phyloP scores from a whole-genome alignment of 2,888 invertebrate species.

The Melikaiella ostensackeni region DNA sequence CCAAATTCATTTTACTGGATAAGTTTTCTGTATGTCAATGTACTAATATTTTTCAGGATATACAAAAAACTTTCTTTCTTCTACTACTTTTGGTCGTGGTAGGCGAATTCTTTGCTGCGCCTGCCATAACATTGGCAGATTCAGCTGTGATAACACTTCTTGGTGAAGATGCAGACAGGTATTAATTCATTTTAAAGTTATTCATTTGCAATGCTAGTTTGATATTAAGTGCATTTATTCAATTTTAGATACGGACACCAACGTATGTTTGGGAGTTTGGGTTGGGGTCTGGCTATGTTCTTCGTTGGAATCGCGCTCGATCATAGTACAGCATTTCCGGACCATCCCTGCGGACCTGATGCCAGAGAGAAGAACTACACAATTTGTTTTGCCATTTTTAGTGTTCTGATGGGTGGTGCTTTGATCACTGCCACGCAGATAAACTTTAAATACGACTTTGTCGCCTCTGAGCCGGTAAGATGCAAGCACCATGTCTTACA shows the following conservation, averaged over 20 bases:
- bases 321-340: slow-evolving; percentile 96
- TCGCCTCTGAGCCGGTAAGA: slow-evolving; percentile 68
- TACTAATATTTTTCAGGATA: slow-evolving; percentile 81
- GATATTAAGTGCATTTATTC: neutral
- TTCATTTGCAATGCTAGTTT: neutral
- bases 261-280: slow-evolving; percentile 98
- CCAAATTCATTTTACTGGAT: neutral
- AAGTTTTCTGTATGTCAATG: neutral
- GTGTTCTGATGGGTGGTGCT: slow-evolving; percentile 97
- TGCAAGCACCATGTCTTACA: neutral
- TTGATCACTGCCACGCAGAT: slow-evolving; percentile 94
- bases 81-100: slow-evolving; percentile 94
- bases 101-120: slow-evolving; percentile 98
- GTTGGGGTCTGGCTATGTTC: slow-evolving; percentile 99
- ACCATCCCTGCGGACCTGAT: slow-evolving; percentile 94
- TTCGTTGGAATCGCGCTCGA: slow-evolving; percentile 97
- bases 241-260: slow-evolving; percentile 91
- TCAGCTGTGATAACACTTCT: slow-evolving; percentile 93
- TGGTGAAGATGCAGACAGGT: slow-evolving; percentile 91
- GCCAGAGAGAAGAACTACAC: slow-evolving; percentile 98
- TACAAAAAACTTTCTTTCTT: slow-evolving; percentile 97
- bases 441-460: slow-evolving; percentile 79
- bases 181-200: slow-evolving; percentile 12
- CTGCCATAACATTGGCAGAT: slow-evolving; percentile 96
- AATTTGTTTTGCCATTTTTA: slow-evolving; percentile 98